Conservation (phyloP, 1,140 invertebrate genomes). For the Belonocnema kinseyi region DNA sequence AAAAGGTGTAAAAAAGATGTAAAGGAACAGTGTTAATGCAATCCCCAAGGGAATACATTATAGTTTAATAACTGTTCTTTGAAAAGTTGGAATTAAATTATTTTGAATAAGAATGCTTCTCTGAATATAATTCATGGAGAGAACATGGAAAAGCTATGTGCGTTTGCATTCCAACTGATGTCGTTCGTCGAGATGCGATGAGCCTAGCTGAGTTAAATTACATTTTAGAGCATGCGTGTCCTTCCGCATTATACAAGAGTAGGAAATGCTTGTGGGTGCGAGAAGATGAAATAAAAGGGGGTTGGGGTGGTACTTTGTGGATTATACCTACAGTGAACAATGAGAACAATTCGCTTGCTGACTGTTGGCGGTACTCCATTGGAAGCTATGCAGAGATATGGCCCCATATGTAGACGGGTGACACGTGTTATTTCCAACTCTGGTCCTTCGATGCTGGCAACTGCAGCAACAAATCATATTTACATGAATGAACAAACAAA, state of each 20-base stretch:
- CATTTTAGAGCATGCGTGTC: slow-evolving; percentile 47
- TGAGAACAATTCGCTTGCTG: slow-evolving; percentile 85
- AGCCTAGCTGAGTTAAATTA: slow-evolving; percentile 45
- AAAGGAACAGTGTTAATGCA: too few relatives aligned
- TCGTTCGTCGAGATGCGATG: background rate
- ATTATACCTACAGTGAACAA: slow-evolving; percentile 84
- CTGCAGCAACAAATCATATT: slow-evolving; percentile 59
- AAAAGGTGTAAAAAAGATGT: too few relatives aligned
- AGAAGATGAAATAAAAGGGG: slow-evolving; percentile 23
- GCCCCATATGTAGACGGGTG: slow-evolving; percentile 80
- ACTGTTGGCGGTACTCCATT: slow-evolving; percentile 89
- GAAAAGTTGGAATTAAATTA: slow-evolving; percentile 49
- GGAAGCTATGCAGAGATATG: slow-evolving; percentile 82
- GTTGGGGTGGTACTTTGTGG: slow-evolving; percentile 6
- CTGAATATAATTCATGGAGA: slow-evolving; percentile 28
- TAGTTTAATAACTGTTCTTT: background rate
- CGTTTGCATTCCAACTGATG: slow-evolving; percentile 18
- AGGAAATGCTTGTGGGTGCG: slow-evolving; percentile 1
- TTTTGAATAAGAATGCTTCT: slow-evolving; percentile 52
- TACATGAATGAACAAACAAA: slow-evolving; percentile 8
- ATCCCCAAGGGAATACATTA: too few relatives aligned
- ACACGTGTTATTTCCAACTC: slow-evolving; percentile 77
- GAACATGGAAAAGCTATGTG: slow-evolving; percentile 34
- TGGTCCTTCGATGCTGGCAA: slow-evolving; percentile 72
- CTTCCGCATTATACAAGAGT: background rate